Base-by-base conservation (phyloP, 2,888 invertebrate genomes). In the Mimachlamys varia region DNA sequence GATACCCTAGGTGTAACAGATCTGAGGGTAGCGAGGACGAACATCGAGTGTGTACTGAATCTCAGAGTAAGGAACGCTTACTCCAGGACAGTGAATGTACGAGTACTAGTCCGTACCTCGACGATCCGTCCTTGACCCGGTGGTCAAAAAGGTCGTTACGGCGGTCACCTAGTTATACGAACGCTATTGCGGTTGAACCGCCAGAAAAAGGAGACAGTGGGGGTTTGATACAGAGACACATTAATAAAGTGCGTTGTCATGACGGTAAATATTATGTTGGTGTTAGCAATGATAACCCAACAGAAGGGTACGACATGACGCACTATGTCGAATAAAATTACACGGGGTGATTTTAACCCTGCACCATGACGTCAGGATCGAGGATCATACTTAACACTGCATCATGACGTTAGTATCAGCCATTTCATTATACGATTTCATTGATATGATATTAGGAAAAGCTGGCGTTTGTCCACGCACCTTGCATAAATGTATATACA, bases 261-360 rank as follows among this genome's bases (percentile, higher is more conserved):
- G 95, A 95, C 89, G 95, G 95, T n/a, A 95, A 95, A 88, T 95
- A 95, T 90, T 95, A 95, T 89, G 94, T 95, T n/a, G 95, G 94
- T 88, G 94, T 95, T 15, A 89, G 87, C 62, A 90, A 58, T 38
- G 89, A 90, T 17, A 76, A 76, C 13, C 76, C 88, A 0, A 13
- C 76, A 27, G 76, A 76, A 33, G 76, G 76, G 1, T 76, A 76
- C 27, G 76, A 76, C 33, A 76, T 76, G 76, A 76, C 76, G 15
- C 76, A 76, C 12, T 76, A 76, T 76, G 76, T 76, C 27, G 76
- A 76, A 76, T 76, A 76, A 33, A 2, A 10, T 76, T 27, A 33
- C 33, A 76, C 10, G 2, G 33, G 10, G 12, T 27, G 22, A 76
- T 76, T 76, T 15, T 33, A 10, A 7, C 22, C 33, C 76, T 76